Percentiles rank a stretch among this genome's conserved stretches.
phyloP scores from a whole-genome alignment of 1,140 invertebrate genomes.

The Drosophila bocqueti region DNA sequence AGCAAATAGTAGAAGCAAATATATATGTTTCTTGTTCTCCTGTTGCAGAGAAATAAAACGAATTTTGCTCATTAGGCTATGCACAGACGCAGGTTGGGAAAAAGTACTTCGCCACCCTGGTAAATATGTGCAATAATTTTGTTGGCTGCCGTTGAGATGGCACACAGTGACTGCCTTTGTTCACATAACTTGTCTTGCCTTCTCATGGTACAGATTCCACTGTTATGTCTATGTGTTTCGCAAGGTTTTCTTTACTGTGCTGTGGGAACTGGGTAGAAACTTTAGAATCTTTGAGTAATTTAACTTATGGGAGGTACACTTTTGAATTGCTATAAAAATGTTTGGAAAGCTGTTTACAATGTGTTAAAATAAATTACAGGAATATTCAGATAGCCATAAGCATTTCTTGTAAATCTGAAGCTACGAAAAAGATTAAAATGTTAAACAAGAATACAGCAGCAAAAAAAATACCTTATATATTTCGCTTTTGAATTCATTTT shows the following conservation, averaged over 20 bases:
- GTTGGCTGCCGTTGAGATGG: constrained; percentile 24
- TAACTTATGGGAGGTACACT: background rate
- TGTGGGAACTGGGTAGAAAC: constrained; percentile 18
- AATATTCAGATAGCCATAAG: background rate
- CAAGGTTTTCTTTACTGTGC: constrained; percentile 11
- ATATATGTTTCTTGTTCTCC: constrained; percentile 21
- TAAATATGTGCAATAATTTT: constrained; percentile 14
- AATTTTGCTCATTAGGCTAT: constrained; percentile 50
- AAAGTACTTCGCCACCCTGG: constrained; percentile 10
- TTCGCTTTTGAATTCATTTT: background rate
- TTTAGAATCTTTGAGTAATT: background rate
- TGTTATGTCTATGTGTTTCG: constrained; percentile 3
- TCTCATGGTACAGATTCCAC: constrained; percentile 39
- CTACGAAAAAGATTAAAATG: background rate
- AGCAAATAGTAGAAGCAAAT: constrained; percentile 22
- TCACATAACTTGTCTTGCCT: constrained; percentile 30
- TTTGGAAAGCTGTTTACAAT: background rate
- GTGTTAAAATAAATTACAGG: background rate
- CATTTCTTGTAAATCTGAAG: background rate
- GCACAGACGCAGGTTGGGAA: constrained; percentile 36
- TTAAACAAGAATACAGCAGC: background rate
- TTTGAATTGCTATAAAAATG: background rate
- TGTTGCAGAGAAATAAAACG: constrained; percentile 43
- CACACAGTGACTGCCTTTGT: constrained; percentile 31
- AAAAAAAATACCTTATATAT: background rate